Evolutionary conservation across 2,113 vertebrate species (phyloP), one percentile per base, ranked within the genome.

Genomic region (Chamaetylas fuelleborni): DNA sequence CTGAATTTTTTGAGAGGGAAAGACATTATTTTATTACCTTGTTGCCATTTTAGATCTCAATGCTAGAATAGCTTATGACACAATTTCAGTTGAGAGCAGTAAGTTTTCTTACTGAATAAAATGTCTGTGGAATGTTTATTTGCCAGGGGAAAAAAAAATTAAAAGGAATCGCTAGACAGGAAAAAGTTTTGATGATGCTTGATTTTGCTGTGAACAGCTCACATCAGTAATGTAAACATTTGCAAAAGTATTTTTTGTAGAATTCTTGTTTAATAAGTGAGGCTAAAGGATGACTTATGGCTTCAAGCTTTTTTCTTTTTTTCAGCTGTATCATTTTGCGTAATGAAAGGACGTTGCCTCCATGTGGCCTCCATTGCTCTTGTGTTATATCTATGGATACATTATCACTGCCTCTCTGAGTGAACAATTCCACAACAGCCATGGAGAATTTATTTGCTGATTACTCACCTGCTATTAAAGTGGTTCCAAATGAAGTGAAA

Each of bases 391-490:
- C 26, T 81, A 13, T 77, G 67, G 79, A 38, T 86, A 51, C 42
- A 40, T 92, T 92, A 71, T 87, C 84, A n/a, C 81, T 87, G 84
- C 40, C 60, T 92, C 62, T 86, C 73, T 64, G 73, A 93, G 88
- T 85, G 90, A 90, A 53, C 40, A 82, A 34, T 86, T 94, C 62
- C 71, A 92, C 66, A 80, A 67, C 58, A 94, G 67, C 62, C 81
- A 62, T 45, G 19, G 67, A 61, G 47, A 70, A 88, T 95, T 93
- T 73, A 88, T 92, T 88, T 94, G 62, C 50, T 90, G 76, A 83
- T 94, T 94, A 93, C 29, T 95, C 82, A 94, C 67, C 82, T 96
- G 58, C 91, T 90, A 90, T 95, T 92, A 88, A 83, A 77, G 51
- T 51, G 38, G 20, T 86, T 96, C 64, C 88, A 93, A 86, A 83